Base-by-base conservation (phyloP, 2,797 vertebrate species). In the Siniperca obscura region DNA sequence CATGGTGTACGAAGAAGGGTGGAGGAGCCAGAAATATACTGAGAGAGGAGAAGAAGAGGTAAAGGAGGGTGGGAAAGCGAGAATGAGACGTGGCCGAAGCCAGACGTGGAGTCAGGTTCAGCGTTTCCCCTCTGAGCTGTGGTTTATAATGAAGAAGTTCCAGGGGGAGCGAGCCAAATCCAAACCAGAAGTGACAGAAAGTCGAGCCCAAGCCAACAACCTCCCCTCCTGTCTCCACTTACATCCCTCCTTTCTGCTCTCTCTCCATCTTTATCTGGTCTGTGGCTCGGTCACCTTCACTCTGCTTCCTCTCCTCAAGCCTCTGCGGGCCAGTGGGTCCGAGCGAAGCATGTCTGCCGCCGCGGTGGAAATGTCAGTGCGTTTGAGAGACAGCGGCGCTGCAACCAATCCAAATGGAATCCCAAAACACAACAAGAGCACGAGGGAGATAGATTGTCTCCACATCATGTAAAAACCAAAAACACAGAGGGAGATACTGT, bases 141-240 rank as follows among this genome's bases (percentile, higher is more conserved):
- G 82, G 82, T 82, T 89, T 87, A 11, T 85, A 89, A 89, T 83
- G 80, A 86, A 74, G 78, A 76, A 30, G 85, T 83, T 91, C 84
- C 86, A 89, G 68, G 56, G 68, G 79, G 86, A 84, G 61, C 36
- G 19, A 66, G 56, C 66, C 10, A 9, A 80, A 75, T 81, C 83
- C 82, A 92, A 93, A 92, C 83, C 86, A 92, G 91, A 86, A 87
- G 89, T 87, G 90, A 93, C 91, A 90, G 92, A 86, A 83, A 90
- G 87, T 78, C 67, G 16, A 81, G 55, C 12, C 60, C 3, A 13
- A 82, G 89, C 91, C 91, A 91, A 85, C 75, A 79, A 11, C 73
- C 82, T 76, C 86, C 70, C 62, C 72, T 53, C 50, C 69, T 50
- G 64, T 70, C 80, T 89, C 77, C 40, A 50, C 75, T 79, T 53